A percentile compares a stretch with the other conserved stretches of the same genome.
These are phyloP conservation scores for Tenthredo notha DNA, from an alignment of 2,888 invertebrate genomes.

Conservation along the genomic window DNA sequence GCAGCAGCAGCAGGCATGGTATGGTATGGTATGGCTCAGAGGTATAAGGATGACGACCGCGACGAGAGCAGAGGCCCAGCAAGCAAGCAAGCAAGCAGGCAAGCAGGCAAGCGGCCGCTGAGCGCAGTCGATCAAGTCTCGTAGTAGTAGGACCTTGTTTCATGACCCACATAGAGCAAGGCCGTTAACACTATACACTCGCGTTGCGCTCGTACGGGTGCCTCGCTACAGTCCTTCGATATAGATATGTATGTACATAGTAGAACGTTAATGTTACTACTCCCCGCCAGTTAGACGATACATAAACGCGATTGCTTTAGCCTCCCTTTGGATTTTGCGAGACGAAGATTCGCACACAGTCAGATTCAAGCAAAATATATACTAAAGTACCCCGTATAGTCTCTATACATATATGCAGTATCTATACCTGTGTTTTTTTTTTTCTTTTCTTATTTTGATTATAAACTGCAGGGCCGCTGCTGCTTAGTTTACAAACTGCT, in stretches of 20 bases:
- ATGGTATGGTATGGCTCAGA: neutral
- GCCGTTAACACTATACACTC: slow-evolving; percentile 74
- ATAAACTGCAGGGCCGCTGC: slow-evolving; percentile 33
- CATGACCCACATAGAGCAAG: slow-evolving; percentile 78
- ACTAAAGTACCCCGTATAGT: neutral
- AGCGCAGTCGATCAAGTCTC: slow-evolving; percentile 57
- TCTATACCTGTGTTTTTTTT: slow-evolving; percentile 29
- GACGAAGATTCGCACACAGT: neutral
- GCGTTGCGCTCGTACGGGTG: slow-evolving; percentile 67
- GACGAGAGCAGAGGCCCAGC: neutral
- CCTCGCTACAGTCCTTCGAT: slow-evolving; percentile 39
- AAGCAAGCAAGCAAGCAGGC: neutral
- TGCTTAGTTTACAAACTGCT: neutral
- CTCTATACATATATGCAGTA: neutral
- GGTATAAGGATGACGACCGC: neutral
- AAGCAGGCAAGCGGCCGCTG: slow-evolving; percentile 4
- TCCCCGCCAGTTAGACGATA: neutral
- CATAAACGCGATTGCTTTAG: neutral
- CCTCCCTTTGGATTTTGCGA: slow-evolving; percentile 29
- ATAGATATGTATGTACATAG: slow-evolving; percentile 7
- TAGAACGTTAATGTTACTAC: slow-evolving; percentile 1
- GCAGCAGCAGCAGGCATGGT: too few species aligned
- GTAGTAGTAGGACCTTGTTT: slow-evolving; percentile 76
- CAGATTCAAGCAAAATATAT: slow-evolving; percentile 27
- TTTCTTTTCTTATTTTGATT: slow-evolving; percentile 39